Evolutionary conservation across 2,888 invertebrate genomes (phyloP).

Genomic region (Dromius quadrimaculatus): DNA sequence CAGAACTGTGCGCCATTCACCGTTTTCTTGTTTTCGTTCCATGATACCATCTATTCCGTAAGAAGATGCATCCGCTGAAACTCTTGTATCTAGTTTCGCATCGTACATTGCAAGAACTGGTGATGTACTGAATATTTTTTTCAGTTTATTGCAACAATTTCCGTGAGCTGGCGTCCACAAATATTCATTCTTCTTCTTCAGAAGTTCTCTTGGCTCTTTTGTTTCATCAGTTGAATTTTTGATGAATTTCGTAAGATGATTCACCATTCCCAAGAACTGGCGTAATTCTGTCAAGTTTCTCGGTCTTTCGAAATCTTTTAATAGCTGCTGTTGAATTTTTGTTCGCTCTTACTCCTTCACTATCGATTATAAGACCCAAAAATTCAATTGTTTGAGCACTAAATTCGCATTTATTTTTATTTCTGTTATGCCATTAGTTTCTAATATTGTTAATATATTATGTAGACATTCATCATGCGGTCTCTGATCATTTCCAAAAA

Average conservation of each 20-base stretch:
- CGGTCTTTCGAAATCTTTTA: slow-evolving; percentile 28
- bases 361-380: neutral
- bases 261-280: slow-evolving; percentile 53
- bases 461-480: neutral
- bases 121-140: slow-evolving; percentile 47
- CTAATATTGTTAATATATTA: neutral
- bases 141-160: slow-evolving; percentile 41
- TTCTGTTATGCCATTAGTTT: neutral
- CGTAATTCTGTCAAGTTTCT: slow-evolving; percentile 51
- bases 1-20: slow-evolving; percentile 57
- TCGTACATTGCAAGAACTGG: slow-evolving; percentile 53
- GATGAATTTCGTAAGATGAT: slow-evolving; percentile 53
- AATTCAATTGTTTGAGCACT: slow-evolving; percentile 1
- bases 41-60: slow-evolving; percentile 59
- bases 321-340: neutral
- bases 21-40: slow-evolving; percentile 56
- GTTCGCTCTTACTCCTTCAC: neutral
- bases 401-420: slow-evolving; percentile 16
- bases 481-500: neutral
- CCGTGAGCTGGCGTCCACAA: slow-evolving; percentile 41
- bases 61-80: slow-evolving; percentile 58
- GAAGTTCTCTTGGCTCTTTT: slow-evolving; percentile 51
- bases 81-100: slow-evolving; percentile 38
- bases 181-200: slow-evolving; percentile 46
- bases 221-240: slow-evolving; percentile 53